Evolutionary conservation across 2,888 invertebrate species (phyloP), one percentile per base, ranked within the genome.

Genomic region (Sympetrum striolatum): DNA sequence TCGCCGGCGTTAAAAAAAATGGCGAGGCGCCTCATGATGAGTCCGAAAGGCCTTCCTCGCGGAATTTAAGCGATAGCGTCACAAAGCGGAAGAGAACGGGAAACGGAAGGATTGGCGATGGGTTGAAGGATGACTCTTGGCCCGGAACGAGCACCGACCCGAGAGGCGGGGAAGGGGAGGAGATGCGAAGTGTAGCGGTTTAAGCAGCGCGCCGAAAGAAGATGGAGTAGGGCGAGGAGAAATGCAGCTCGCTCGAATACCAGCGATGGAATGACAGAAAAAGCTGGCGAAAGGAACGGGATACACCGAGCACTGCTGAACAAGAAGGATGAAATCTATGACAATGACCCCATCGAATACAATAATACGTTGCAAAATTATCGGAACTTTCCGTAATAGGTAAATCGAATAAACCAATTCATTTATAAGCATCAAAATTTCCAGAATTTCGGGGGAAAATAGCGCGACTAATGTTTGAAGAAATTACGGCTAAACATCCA

Each of bases 121-220:
- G 82, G 58, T 25, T 22, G 86, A 60, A 86, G 58, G 86, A 86
- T 60, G 86, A 58, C 60, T 60, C 60, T 37, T 86, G 86, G 86
- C 86, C 86, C 86, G 86, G 86, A 86, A 86, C 86, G 86, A 86
- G 86, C 86, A 60, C 86, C 86, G 86, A 86, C 86, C 86, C 86
- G 86, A 86, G 86, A n/a, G 22, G 39, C 48, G 53, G 82, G 4
- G 81, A 25, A 25, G n/a, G 15, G 48, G n/a, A 25, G 48, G n/a
- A n/a, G 18, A 53, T 10, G 53, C n/a, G 82, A 53, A 53, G 48
- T 53, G 53, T 48, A 53, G n/a, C 44, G 37, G 35, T 31, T 35
- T 35, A 39, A 35, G 80, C 0, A 39, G 80, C 22, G 37, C 22
- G 31, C 31, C 14, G 25, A 60, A 37, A 86, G 60, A 53, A 60